Conservation (phyloP, 2,113 vertebrate genomes). For the Plectropomus leopardus region DNA sequence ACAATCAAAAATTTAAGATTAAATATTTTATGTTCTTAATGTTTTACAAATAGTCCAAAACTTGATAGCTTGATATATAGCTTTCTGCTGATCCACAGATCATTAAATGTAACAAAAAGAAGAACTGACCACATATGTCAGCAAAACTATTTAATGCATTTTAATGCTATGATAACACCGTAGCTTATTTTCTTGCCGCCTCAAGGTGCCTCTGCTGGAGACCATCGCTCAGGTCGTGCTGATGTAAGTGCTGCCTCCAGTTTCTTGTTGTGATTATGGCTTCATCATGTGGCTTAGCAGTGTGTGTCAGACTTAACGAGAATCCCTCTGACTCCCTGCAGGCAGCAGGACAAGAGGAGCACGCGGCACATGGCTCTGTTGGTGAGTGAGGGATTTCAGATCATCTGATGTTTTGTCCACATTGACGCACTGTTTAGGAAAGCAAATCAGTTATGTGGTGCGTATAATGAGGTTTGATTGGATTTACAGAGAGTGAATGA, state of each 20-base stretch:
- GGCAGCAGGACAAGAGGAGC: conserved; percentile 41
- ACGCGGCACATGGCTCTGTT: background rate
- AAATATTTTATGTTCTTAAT: background rate
- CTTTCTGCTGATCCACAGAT: background rate
- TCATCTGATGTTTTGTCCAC: background rate
- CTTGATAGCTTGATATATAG: background rate
- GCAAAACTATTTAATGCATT: background rate
- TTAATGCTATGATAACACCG: background rate
- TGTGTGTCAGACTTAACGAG: conserved; percentile 31
- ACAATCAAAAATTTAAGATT: background rate
- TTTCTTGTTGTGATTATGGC: conserved; percentile 27
- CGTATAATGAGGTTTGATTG: background rate
- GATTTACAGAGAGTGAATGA: background rate
- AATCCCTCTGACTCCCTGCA: conserved; percentile 39
- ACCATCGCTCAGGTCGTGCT: conserved; percentile 14
- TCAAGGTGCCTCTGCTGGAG: conserved; percentile 36
- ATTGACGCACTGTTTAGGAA: background rate
- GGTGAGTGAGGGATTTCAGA: conserved; percentile 59
- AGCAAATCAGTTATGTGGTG: background rate
- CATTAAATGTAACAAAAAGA: background rate
- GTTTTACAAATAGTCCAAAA: background rate
- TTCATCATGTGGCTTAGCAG: conserved; percentile 4
- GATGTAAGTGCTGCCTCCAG: conserved; percentile 51
- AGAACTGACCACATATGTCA: background rate
- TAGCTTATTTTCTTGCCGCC: background rate